Conservation (phyloP, 2,888 invertebrate species). For the Pseudeuparius sepicola region DNA sequence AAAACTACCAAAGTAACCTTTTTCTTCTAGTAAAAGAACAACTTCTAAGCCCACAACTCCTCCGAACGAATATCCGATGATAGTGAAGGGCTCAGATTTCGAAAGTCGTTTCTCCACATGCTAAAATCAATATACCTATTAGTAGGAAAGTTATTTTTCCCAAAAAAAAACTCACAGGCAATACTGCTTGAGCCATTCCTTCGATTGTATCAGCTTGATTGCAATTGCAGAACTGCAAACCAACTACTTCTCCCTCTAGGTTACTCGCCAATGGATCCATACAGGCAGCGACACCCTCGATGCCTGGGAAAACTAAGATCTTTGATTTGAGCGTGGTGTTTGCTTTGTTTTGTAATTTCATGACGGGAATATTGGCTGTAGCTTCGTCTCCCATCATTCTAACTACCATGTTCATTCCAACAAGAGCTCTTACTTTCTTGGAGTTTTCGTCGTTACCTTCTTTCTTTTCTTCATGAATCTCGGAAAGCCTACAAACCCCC, state of each 20-base stretch:
- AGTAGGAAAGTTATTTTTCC: too few relatives aligned
- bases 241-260: conserved; percentile 43
- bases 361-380: neutral
- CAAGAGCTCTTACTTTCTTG: conserved; percentile 11
- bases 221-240: conserved; percentile 46
- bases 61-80: conserved; percentile 90
- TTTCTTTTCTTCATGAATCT: conserved; percentile 41
- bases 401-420: conserved; percentile 47
- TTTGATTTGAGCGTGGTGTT: conserved; percentile 20
- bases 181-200: conserved; percentile 40
- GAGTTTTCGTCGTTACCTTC: conserved; percentile 34
- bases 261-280: conserved; percentile 44
- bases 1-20: conserved; percentile 53
- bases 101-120: too few relatives aligned
- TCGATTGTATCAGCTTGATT: conserved; percentile 39
- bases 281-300: conserved; percentile 54
- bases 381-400: conserved; percentile 53
- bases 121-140: too few relatives aligned
- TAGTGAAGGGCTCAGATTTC: conserved; percentile 53
- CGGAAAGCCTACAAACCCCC: too few relatives aligned
- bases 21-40: conserved; percentile 56
- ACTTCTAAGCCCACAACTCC: conserved; percentile 67
- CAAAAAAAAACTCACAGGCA: too few relatives aligned
- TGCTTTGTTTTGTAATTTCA: neutral
- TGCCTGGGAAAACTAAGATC: conserved; percentile 54